These are phyloP conservation scores for Saguinus imperator DNA, from an alignment of 2,113 vertebrate species.

Conservation along the genomic window DNA sequence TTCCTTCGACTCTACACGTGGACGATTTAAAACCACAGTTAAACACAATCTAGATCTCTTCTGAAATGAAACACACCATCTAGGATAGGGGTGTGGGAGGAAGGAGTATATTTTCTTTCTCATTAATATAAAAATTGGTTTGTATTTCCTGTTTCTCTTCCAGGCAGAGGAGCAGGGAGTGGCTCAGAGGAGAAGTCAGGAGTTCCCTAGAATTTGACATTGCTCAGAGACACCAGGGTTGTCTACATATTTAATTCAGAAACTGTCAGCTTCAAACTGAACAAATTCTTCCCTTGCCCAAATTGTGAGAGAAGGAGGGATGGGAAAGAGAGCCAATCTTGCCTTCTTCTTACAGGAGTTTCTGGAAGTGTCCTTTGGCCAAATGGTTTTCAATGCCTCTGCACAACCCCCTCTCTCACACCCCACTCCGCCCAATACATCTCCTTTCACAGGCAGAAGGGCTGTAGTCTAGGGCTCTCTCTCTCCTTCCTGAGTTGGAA, in stretches of 20 bases:
- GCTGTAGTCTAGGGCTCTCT: not conserved
- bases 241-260: slow-evolving; percentile 60
- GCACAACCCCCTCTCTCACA: not conserved
- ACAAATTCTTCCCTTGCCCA: not conserved
- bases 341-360: slow-evolving; percentile 52
- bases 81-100: not conserved
- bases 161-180: slow-evolving; percentile 1
- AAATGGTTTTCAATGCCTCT: slow-evolving; percentile 57
- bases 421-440: not conserved
- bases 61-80: not conserved
- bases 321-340: slow-evolving; percentile 36
- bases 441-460: not conserved
- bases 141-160: slow-evolving; percentile 53
- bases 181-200: slow-evolving; percentile 43
- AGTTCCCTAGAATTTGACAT: slow-evolving; percentile 61
- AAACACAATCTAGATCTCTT: not conserved
- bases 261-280: slow-evolving; percentile 59
- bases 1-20: not conserved
- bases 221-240: slow-evolving; percentile 2
- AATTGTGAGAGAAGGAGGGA: slow-evolving; percentile 41
- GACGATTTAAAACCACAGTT: slow-evolving; percentile 29
- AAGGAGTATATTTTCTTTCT: not conserved
- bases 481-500: not conserved
- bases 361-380: slow-evolving; percentile 58
- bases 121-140: slow-evolving; percentile 53